A percentile compares a stretch with the other conserved stretches of the same genome.
Evolutionary conservation across 1,140 invertebrate species (phyloP).

Genomic region (Dolichoris vasculosae): DNA sequence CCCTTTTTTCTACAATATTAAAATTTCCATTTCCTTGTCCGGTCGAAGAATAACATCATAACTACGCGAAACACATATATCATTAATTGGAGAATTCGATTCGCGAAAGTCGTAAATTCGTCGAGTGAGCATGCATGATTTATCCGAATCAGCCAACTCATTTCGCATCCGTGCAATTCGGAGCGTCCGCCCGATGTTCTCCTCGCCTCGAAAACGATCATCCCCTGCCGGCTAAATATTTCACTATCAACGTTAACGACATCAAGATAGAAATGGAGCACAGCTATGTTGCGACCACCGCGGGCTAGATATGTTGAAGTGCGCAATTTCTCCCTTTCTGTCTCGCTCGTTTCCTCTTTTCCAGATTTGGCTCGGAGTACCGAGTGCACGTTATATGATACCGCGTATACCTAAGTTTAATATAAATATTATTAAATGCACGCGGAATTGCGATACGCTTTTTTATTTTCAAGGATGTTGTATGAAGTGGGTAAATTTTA

Average conservation of each 20-base stretch:
- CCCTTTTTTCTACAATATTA: conserved; percentile 17
- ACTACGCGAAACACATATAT: neutral
- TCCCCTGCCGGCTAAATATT: conserved; percentile 36
- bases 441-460: neutral
- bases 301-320: conserved; percentile 6
- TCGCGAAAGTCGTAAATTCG: conserved; percentile 42
- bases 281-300: neutral
- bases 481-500: neutral
- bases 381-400: neutral
- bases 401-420: neutral
- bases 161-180: conserved; percentile 41
- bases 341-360: neutral
- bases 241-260: conserved; percentile 47
- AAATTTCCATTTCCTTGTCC: conserved; percentile 30
- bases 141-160: conserved; percentile 46
- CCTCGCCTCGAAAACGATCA: conserved; percentile 24
- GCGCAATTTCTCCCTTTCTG: neutral
- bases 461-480: neutral
- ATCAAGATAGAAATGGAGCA: conserved; percentile 41
- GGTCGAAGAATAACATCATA: neutral
- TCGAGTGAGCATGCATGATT: conserved; percentile 37
- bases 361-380: neutral
- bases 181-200: conserved; percentile 9
- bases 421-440: neutral
- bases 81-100: conserved; percentile 42